Conservation (phyloP, 2,797 vertebrate species). For the Ctenopoma multispine region DNA sequence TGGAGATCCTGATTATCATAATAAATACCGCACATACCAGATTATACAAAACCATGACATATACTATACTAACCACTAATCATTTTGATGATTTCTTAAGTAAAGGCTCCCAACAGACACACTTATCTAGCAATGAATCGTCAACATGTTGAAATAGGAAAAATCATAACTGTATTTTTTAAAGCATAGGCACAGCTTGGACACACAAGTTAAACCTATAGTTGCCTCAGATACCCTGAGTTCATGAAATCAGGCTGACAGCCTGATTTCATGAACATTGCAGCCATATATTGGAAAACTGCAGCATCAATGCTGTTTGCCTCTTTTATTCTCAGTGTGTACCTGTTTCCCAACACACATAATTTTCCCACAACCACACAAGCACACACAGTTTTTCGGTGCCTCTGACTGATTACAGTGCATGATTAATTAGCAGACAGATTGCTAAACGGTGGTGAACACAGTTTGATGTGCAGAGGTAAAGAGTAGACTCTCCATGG, state of each 20-base stretch:
- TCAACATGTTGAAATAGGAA: constrained; percentile 12
- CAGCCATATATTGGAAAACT: constrained; percentile 12
- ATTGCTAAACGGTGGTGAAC: constrained; percentile 79
- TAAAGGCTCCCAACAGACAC: constrained; percentile 16
- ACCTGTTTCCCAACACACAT: constrained; percentile 27
- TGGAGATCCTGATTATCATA: constrained; percentile 63
- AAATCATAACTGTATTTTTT: constrained; percentile 9
- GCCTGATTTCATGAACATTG: constrained; percentile 21
- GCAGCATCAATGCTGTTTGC: constrained; percentile 19
- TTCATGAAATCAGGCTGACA: no score
- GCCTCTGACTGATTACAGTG: constrained; percentile 78
- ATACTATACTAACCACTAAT: constrained; percentile 20
- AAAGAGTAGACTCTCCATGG: constrained; percentile 76
- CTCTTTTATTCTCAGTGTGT: constrained; percentile 30
- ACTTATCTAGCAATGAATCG: constrained; percentile 23
- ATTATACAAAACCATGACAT: constrained; percentile 39
- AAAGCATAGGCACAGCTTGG: no score
- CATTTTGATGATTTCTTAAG: background rate
- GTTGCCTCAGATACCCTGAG: background rate
- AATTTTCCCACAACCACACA: constrained; percentile 16
- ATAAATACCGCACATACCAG: constrained; percentile 48
- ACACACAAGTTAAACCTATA: no score
- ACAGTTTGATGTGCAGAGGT: constrained; percentile 75
- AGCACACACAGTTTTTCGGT: constrained; percentile 27
- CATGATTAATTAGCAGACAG: constrained; percentile 84